Evolutionary conservation across 2,797 vertebrate species (phyloP).

Genomic region (Malacoraja senta): DNA sequence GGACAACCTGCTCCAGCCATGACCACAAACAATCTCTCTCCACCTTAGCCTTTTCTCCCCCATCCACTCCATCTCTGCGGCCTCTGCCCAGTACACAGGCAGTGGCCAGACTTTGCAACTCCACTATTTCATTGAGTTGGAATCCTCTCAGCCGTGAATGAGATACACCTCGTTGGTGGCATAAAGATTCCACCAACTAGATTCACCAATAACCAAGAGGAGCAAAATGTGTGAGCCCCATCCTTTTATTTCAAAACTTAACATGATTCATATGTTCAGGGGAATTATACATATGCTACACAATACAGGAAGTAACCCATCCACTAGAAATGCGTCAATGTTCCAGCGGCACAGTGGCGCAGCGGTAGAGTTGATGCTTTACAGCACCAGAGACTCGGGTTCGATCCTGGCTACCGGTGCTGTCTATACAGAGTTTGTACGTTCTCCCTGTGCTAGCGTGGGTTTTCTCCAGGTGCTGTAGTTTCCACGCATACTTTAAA

Average conservation of each 20-base stretch:
- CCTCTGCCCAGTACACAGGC: neutral
- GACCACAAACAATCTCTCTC: neutral
- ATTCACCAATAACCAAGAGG: neutral
- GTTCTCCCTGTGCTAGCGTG: too few species aligned
- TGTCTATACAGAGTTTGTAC: too few species aligned
- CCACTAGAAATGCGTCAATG: too few species aligned
- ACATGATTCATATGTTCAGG: neutral
- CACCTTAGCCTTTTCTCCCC: too few species aligned
- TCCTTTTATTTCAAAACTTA: neutral
- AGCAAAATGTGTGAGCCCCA: neutral
- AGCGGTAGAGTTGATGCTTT: too few species aligned
- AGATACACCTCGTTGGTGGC: neutral
- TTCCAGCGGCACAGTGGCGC: too few species aligned
- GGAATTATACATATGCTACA: neutral
- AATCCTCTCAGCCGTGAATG: neutral
- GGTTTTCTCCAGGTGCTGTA: too few species aligned
- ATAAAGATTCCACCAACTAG: neutral
- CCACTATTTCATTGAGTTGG: neutral
- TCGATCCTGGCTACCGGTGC: too few species aligned
- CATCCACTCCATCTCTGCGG: too few species aligned
- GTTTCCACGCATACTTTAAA: too few species aligned
- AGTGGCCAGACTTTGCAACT: neutral
- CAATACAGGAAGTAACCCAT: neutral
- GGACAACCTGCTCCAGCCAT: neutral
- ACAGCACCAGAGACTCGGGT: too few species aligned